A percentile compares a stretch with the other conserved stretches of the same genome.
These are phyloP conservation scores for Taphrorychus bicolor DNA, from an alignment of 2,888 invertebrate species.

Conservation along the genomic window DNA sequence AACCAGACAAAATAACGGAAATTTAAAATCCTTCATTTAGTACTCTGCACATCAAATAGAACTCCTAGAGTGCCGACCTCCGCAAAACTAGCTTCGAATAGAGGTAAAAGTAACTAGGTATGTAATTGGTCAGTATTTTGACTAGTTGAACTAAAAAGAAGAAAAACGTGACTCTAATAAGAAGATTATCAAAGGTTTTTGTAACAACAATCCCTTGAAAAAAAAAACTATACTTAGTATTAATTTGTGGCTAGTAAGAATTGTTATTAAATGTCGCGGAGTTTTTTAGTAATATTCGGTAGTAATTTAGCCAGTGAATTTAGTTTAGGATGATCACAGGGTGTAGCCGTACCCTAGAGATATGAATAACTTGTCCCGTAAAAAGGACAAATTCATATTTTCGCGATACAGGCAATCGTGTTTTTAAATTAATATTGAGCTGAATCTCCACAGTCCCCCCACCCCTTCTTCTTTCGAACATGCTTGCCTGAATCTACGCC, in stretches of 20 bases:
- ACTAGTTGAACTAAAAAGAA: conserved; percentile 15
- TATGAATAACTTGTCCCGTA: conserved; percentile 46
- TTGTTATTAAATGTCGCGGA: conserved; percentile 56
- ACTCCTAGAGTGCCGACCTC: not conserved
- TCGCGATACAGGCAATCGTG: conserved; percentile 47
- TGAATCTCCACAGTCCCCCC: conserved; percentile 11
- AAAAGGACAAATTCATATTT: conserved; percentile 43
- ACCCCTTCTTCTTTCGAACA: conserved; percentile 41
- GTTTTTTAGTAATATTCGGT: conserved; percentile 53
- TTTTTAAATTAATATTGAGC: conserved; percentile 42
- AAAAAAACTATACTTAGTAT: conserved; percentile 48
- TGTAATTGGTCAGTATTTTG: conserved; percentile 34
- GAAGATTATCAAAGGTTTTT: conserved; percentile 21
- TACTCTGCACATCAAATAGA: not conserved
- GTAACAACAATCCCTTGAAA: conserved; percentile 26
- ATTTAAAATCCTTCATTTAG: not conserved
- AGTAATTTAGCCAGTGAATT: conserved; percentile 57
- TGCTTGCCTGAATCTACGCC: conserved; percentile 50
- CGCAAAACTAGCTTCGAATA: not conserved
- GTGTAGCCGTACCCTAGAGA: conserved; percentile 61
- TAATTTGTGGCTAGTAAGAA: conserved; percentile 52
- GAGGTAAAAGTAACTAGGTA: not conserved
- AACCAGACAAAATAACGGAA: not conserved
- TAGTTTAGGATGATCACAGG: conserved; percentile 60
- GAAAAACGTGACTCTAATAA: conserved; percentile 30